Percentiles rank a stretch among this genome's conserved stretches.
Evolutionary conservation across 2,888 invertebrate species (phyloP).

Genomic region (Lithodes maja): DNA sequence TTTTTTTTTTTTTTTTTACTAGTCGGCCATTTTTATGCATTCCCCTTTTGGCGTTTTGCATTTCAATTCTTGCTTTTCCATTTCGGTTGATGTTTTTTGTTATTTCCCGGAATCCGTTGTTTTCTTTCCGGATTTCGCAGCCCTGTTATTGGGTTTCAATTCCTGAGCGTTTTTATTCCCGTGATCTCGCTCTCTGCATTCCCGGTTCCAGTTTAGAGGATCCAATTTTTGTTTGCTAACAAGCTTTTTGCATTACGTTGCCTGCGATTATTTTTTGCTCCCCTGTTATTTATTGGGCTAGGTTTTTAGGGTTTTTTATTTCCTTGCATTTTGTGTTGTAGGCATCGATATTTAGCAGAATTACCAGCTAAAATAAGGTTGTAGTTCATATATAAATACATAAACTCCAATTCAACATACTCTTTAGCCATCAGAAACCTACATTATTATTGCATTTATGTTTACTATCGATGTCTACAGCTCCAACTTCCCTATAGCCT

Average conservation of each 20-base stretch:
- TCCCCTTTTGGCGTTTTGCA: conserved; percentile 22
- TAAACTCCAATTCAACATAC: no score
- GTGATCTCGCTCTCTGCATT: background rate
- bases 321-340: no score
- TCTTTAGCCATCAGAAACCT: no score
- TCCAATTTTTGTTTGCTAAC: conserved; percentile 1
- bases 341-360: no score
- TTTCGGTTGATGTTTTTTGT: conserved; percentile 25
- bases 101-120: conserved; percentile 10
- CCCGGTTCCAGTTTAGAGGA: background rate
- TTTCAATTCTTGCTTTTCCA: conserved; percentile 29
- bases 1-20: background rate
- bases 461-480: no score
- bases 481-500: no score
- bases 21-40: background rate
- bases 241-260: background rate
- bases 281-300: no score
- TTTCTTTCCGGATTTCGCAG: background rate
- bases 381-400: no score
- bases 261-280: background rate
- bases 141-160: conserved; percentile 25
- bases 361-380: no score
- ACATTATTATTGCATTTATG: no score
- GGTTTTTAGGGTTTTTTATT: no score
- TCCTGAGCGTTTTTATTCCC: conserved; percentile 3